Evolutionary conservation across 2,113 vertebrate species (phyloP), one percentile per base, ranked within the genome.

Genomic region (Plestiodon gilberti): DNA sequence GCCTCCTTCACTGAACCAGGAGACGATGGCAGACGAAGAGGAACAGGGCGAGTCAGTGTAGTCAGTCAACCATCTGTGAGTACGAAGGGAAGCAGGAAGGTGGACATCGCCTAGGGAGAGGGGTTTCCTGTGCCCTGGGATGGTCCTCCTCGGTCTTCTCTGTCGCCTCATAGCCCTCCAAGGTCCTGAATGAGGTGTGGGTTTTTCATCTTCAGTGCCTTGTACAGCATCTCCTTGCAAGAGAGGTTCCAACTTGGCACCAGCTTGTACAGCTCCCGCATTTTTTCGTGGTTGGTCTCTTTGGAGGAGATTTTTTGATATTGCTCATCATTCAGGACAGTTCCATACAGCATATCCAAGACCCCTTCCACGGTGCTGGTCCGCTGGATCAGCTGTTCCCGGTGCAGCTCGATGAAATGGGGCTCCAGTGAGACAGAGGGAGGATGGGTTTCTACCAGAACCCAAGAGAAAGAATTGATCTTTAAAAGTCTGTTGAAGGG

Each of bases 221-320:
- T 2, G 20, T 64, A 75, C 30, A 83, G 38, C 30, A 22, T 55
- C 48, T 83, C 82, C 73, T 83, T 83, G 82, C 70, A 83, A n/a
- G 3, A 1, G 25, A 0, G 2, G 4, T 25, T 17, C 82, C 82
- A 83, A 8, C 70, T 23, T 28, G 70, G 82, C 38, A 48, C 38
- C 30, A 83, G 59, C 17, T n/a, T 75, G 40, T 83, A 83, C 10
- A 83, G 70, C 57, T 62, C 38, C 40, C 70, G 35, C 82, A 83
- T 83, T 83, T 83, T 75, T 0, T n/a, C 35, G 2, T 23, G 71
- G 30, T 14, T 48, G 5, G 70, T 83, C 43, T 23, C 11, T 28
- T 4, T 30, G 0, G 73, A 76, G 13, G 28, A n/a, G 30, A 76
- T 76, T 25, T 10, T 25, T 52, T 76, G 33, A 30, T 76, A 84